Evolutionary conservation across 2,113 vertebrate species (phyloP).

Genomic region (Cairina moschata): DNA sequence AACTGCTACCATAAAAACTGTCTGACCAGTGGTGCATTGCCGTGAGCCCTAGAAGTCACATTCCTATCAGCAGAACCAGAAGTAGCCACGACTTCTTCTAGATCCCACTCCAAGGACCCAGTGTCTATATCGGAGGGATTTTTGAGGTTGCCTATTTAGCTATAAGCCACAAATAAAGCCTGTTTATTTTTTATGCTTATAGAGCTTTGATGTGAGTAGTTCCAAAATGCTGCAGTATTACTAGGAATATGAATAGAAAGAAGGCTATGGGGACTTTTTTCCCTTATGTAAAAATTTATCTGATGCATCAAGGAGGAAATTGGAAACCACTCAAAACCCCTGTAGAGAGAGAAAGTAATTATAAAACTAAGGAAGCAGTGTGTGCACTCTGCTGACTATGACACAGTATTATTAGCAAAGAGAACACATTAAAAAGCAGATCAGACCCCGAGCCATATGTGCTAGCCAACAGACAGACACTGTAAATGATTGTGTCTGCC

Average conservation of each 20-base stretch:
- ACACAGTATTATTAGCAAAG: background rate
- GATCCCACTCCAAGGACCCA: background rate
- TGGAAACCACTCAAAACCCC: constrained; percentile 17
- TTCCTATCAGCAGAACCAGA: background rate
- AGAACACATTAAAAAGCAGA: constrained; percentile 13
- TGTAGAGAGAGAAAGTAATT: constrained; percentile 25
- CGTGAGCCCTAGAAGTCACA: background rate
- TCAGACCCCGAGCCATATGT: background rate
- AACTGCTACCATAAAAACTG: background rate
- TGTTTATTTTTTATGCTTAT: background rate
- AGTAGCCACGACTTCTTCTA: background rate
- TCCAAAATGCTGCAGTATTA: constrained; percentile 11
- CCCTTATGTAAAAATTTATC: background rate
- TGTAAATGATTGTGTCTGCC: background rate
- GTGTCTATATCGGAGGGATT: background rate
- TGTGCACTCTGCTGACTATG: background rate
- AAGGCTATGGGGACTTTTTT: background rate
- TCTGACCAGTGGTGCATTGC: background rate
- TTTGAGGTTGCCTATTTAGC: background rate
- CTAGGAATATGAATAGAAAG: background rate
- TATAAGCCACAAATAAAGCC: background rate
- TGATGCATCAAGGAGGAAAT: constrained; percentile 3
- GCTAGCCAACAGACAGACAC: background rate
- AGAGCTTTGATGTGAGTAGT: constrained; percentile 9
- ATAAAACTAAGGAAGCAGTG: constrained; percentile 9